A percentile compares a stretch with the other conserved stretches of the same genome.
Conservation (phyloP, 30 jellyfish, hydroid and myxozoan genomes). For the Sanderia malayensis region DNA sequence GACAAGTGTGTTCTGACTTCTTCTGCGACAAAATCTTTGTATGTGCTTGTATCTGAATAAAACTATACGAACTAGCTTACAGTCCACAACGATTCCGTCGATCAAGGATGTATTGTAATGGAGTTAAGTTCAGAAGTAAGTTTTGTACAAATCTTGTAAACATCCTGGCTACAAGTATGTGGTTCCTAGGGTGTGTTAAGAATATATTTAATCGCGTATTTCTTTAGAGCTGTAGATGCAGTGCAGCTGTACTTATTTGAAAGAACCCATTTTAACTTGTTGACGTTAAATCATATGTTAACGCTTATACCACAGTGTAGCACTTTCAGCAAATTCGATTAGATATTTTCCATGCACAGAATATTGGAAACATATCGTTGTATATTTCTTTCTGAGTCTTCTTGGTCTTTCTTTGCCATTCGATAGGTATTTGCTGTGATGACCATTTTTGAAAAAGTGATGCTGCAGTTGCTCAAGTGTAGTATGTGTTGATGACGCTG, state of each 20-base stretch:
- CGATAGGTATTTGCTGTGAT: background rate
- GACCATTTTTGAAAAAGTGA: background rate
- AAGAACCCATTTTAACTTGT: background rate
- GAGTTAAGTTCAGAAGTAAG: constrained; percentile 2
- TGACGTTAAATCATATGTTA: background rate
- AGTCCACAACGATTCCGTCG: background rate
- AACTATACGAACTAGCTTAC: constrained; percentile 1
- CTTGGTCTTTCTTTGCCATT: constrained; percentile 3
- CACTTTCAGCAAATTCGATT: background rate
- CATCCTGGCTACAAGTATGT: constrained; percentile 2
- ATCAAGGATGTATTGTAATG: background rate
- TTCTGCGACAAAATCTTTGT: constrained; percentile 2
- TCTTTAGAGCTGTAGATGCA: background rate
- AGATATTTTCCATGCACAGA: constrained; percentile 2
- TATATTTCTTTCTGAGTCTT: background rate
- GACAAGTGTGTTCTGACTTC: constrained; percentile 2
- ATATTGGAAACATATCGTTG: background rate
- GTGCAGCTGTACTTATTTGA: background rate
- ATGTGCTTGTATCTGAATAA: constrained; percentile 1
- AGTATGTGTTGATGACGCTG: background rate
- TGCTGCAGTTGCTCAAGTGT: background rate
- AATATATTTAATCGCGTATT: background rate
- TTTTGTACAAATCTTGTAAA: background rate
- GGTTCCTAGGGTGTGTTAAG: constrained; percentile 5
- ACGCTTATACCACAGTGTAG: constrained; percentile 4